Evolutionary conservation across 2,113 vertebrate genomes (phyloP).

Genomic region (Spheniscus mendiculus): DNA sequence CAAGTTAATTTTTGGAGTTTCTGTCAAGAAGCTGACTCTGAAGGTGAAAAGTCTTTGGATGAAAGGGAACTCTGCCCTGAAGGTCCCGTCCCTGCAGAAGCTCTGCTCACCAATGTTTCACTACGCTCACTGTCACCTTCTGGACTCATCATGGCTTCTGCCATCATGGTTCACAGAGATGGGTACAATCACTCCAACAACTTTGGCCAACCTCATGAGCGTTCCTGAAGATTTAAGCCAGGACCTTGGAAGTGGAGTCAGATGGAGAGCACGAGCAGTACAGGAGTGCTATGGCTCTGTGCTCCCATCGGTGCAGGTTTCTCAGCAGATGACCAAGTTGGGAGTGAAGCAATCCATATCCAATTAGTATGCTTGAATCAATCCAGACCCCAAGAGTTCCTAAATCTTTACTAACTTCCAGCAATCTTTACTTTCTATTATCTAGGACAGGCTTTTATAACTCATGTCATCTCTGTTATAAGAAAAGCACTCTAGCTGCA

Average conservation of each 20-base stretch:
- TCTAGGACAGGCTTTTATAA: constrained; percentile 14
- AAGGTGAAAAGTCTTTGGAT: not conserved
- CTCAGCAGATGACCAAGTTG: not conserved
- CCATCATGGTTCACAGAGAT: not conserved
- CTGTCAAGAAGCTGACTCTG: not conserved
- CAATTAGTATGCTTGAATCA: not conserved
- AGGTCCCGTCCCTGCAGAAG: not conserved
- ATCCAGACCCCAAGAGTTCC: not conserved
- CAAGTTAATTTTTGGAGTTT: not conserved
- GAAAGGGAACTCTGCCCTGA: not conserved
- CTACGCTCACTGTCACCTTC: not conserved
- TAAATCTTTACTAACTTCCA: constrained; percentile 21
- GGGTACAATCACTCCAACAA: not conserved
- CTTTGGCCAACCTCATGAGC: not conserved
- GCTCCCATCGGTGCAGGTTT: not conserved
- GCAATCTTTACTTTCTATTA: constrained; percentile 15
- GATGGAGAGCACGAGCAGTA: not conserved
- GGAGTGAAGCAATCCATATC: not conserved
- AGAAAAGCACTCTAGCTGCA: constrained; percentile 29
- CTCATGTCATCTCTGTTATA: not conserved
- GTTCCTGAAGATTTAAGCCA: not conserved
- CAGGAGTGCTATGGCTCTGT: not conserved
- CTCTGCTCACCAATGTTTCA: not conserved
- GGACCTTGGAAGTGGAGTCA: not conserved
- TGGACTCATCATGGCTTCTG: not conserved